Base-by-base conservation (phyloP, 2,113 vertebrate genomes). In the Lophura nycthemera region DNA sequence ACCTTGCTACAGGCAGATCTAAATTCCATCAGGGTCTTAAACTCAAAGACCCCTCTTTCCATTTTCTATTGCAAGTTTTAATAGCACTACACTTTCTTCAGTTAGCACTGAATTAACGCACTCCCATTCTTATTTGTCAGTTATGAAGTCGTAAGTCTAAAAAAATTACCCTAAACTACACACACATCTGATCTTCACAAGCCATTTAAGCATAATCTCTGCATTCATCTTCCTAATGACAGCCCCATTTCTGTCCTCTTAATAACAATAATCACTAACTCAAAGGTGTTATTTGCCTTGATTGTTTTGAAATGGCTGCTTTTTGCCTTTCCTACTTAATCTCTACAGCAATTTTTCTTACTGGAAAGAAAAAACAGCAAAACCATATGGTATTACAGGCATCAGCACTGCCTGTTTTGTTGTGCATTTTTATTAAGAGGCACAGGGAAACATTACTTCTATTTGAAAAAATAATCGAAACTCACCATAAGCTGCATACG, bases 181-280 rank as follows among this genome's bases (percentile, higher is more conserved):
- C 54, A 79, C 34, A 40, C 27, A 91, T 80, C 72, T 91, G 76
- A 96, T 94, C 82, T 83, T 95, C 79, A 88, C 72, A 91, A 94
- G 80, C 61, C 88, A 95, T 90, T 97, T 92, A 97, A 94, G 83
- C 73, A 75, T 81, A 89, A 95, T 91, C 83, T 86, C 57, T 4
- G 29, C 81, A 95, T 86, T 91, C 86, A 91, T 95, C 93, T 95
- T 96, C 95, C 92, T 88, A 96, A 95, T 95, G 94, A 96, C 94
- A 97, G 93, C 50, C 73, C 88, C 73, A 96, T 96, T 96, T 96
- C 71, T 90, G 86, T 86, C 90, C 79, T 91, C 80, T 95, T 95
- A 95, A 94, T 91, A 97, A 95, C 94, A 96, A 95, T 91, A 95
- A 96, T 91, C 91, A 96, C 95, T 89, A 86, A 90, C 89, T 92